Evolutionary conservation across 2,888 invertebrate genomes (phyloP), one percentile per base, ranked within the genome.

Genomic region (Cheiracanthium punctorium): DNA sequence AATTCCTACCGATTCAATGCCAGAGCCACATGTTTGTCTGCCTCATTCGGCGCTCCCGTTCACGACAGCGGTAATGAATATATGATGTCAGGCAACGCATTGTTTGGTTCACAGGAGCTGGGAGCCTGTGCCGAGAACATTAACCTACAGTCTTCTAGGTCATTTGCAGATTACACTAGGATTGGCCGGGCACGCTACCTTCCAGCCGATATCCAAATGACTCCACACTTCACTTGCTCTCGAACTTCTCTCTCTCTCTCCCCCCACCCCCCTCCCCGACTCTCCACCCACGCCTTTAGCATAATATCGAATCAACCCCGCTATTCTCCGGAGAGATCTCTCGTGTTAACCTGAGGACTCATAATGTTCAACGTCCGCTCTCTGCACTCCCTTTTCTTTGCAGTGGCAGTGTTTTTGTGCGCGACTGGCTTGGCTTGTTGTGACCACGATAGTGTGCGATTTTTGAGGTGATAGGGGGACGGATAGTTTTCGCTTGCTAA

Each of bases 91-190:
- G 74, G 52, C 32, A 75, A 33, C 58, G 67, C 77, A 79, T 84
- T 77, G 77, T 84, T 77, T 30, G 79, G 32, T 69, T 79, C 84
- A 52, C 67, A 73, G 52, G 65, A 30, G 71, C 84, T 79, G 79
- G 43, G 84, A 76, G 77, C 77, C 85, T 73, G n/a, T n/a, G 58
- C 70, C 70, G 85, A 80, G 74, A 85, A 80, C 77, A 85, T 85
- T 85, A 85, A 80, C 85, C 80, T 74, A 70, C 71, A 76, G 65
- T 82, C 84, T 85, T 85, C 48, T 80, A 80, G 80, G 85, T 85
- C 80, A 85, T 85, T 85, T 85, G 85, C 70, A 80, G 75, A 84
- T 84, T 84, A 79, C 84, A 84, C 52, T 33, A 79, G 71, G 76
- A 64, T 64, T 74, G 77, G 77, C 52, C 37, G 33, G 32, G 73